Evolutionary conservation across 2,888 invertebrate species (phyloP).

Genomic region (Ypsolopha sequella): DNA sequence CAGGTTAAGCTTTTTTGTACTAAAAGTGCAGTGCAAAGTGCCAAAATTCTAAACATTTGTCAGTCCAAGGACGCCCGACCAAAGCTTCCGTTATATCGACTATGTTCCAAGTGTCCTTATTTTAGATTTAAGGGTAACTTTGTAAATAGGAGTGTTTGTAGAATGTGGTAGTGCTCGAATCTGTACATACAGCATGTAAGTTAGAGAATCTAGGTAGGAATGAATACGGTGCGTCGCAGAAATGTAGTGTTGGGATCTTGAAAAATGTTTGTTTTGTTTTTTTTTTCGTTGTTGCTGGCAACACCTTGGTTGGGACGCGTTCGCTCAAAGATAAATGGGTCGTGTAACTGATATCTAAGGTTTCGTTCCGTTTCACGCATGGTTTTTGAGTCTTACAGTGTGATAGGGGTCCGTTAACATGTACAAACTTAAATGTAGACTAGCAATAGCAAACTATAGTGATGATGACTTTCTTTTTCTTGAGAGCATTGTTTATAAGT

Average conservation of each 20-base stretch:
- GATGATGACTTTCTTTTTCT: too few species aligned
- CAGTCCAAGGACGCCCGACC: constrained; percentile 17
- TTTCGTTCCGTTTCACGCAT: not conserved
- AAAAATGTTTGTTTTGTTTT: constrained; percentile 2
- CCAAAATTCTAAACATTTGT: constrained; percentile 11
- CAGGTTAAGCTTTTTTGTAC: constrained; percentile 4
- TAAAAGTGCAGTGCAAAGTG: constrained; percentile 10
- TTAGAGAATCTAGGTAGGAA: constrained; percentile 6
- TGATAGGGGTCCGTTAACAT: too few species aligned
- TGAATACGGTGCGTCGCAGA: not conserved
- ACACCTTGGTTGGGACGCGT: not conserved
- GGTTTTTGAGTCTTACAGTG: not conserved
- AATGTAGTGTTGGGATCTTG: not conserved
- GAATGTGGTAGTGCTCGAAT: constrained; percentile 28
- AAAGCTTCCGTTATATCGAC: constrained; percentile 26
- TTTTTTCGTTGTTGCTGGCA: constrained; percentile 4
- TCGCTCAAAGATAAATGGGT: not conserved
- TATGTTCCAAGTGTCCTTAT: constrained; percentile 61
- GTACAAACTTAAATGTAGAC: too few species aligned
- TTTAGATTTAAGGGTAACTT: constrained; percentile 27
- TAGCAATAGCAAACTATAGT: too few species aligned
- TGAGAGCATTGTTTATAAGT: too few species aligned
- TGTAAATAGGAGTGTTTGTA: constrained; percentile 22
- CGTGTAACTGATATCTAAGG: not conserved
- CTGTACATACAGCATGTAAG: constrained; percentile 28